These are phyloP conservation scores for Anastrepha obliqua DNA, from an alignment of 1,140 invertebrate species.

Conservation along the genomic window DNA sequence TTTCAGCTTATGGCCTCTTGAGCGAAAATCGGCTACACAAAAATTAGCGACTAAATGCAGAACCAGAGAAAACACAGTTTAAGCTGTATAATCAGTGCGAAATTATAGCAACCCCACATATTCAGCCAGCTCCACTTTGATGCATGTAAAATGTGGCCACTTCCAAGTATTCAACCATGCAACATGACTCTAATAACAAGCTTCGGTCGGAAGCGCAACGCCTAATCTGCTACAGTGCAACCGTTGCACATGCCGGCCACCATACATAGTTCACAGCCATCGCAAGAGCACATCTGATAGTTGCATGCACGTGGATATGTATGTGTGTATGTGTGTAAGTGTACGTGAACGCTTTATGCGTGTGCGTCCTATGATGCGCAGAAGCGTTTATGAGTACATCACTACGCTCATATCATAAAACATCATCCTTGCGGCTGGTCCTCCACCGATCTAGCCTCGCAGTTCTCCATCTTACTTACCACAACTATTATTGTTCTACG, in stretches of 20 bases:
- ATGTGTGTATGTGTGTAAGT: too few species aligned
- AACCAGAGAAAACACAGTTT: neutral
- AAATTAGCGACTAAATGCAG: neutral
- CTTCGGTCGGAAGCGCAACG: slow-evolving; percentile 44
- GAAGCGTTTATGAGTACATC: slow-evolving; percentile 46
- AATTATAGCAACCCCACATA: slow-evolving; percentile 19
- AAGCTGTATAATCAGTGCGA: slow-evolving; percentile 25
- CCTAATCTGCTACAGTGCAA: slow-evolving; percentile 45
- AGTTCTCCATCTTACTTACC: neutral
- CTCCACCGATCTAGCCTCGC: neutral
- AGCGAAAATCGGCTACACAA: neutral
- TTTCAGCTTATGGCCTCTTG: neutral
- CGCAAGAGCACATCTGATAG: neutral
- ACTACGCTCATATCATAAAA: slow-evolving; percentile 51
- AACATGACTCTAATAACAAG: slow-evolving; percentile 36
- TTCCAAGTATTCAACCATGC: slow-evolving; percentile 47
- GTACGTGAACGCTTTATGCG: neutral
- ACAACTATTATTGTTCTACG: slow-evolving; percentile 44
- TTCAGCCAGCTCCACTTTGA: neutral
- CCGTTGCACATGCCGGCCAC: slow-evolving; percentile 18
- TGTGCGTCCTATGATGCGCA: slow-evolving; percentile 45
- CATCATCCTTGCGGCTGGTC: slow-evolving; percentile 8
- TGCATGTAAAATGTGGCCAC: neutral
- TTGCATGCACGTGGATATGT: too few species aligned
- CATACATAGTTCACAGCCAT: slow-evolving; percentile 3